A percentile compares a stretch with the other conserved stretches of the same genome.
Evolutionary conservation across 2,888 invertebrate genomes (phyloP).

Genomic region (Calameuta pallipes): DNA sequence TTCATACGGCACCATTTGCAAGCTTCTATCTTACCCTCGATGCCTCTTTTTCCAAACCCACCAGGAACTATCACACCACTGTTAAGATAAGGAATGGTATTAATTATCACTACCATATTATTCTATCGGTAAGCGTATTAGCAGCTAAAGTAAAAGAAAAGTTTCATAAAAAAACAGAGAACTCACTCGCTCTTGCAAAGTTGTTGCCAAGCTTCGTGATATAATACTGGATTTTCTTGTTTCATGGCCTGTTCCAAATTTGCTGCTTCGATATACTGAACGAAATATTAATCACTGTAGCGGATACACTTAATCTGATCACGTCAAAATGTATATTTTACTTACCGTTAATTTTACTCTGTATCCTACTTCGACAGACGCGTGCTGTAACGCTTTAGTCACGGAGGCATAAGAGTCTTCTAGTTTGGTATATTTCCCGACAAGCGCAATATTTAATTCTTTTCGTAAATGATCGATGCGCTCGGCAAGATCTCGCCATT

Average conservation of each 20-base stretch:
- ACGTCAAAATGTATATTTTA: not conserved
- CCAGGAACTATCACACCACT: constrained; percentile 97
- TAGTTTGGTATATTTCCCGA: constrained; percentile 96
- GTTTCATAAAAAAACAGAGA: not conserved
- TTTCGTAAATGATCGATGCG: constrained; percentile 86
- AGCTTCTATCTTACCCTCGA: constrained; percentile 96
- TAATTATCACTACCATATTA: constrained; percentile 11
- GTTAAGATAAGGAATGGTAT: constrained; percentile 16
- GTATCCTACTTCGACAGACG: constrained; percentile 85
- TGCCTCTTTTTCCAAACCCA: constrained; percentile 95
- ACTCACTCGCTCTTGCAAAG: constrained; percentile 87
- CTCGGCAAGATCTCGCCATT: constrained; percentile 91
- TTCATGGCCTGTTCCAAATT: constrained; percentile 83
- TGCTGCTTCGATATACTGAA: constrained; percentile 88
- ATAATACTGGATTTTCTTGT: constrained; percentile 81
- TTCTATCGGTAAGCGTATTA: not conserved
- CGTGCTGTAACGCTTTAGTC: constrained; percentile 93
- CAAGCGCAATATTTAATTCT: constrained; percentile 89
- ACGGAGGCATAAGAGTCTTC: constrained; percentile 98
- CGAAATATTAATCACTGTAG: not conserved
- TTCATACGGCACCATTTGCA: constrained; percentile 93
- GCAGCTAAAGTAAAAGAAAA: not conserved
- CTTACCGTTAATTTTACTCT: constrained; percentile 81
- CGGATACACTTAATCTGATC: not conserved
- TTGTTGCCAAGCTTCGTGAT: constrained; percentile 94